Base-by-base conservation (phyloP, 1,140 invertebrate species). In the Dinoponera quadriceps region DNA sequence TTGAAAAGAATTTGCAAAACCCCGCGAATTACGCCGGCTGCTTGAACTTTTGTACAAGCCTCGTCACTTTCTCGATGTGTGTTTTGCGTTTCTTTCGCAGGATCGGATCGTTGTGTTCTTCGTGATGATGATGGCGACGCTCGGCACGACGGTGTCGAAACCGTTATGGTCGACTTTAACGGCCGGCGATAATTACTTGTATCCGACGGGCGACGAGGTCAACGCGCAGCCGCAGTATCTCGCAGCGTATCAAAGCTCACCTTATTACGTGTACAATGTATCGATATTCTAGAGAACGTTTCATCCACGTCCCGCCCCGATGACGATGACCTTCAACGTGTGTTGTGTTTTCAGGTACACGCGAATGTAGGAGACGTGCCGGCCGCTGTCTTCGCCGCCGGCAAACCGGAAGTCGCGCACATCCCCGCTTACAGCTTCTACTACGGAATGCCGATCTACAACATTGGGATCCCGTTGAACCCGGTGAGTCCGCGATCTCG, bases 231-330 rank as follows among this genome's bases (percentile, higher is more conserved):
- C 82, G 22, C 68, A 85, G 2, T 85, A 89, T 63, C 75, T 78
- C 60, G 82, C 83, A n/a, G 55, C 78, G 27, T 51, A 87, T 29
- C 87, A 89, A 22, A 29, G 80, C 22, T 74, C 80, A 9, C 86
- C 90, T 11, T 91, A 85, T 59, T 75, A 85, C 16, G 1, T 89
- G 29, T 88, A 91, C 73, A 90, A 91, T 78, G 73, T 85, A 85
- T 81, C 55, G 69, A 85, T 84, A 14, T 29, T 13, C 14, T 25
- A 3, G 27, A 71, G 63, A 7, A 48, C 14, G n/a, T 11, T 2
- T 38, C 13, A 16, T 4, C 13, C 16, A 0, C 9, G 4, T 27
- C 20, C 66, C 62, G 7, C 38, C 44, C 0, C n/a, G n/a, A 1
- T 22, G 33, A 13, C n/a, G 11, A 59, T 16, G n/a, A 29, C 69